Base-by-base conservation (phyloP, 2,888 invertebrate genomes). In the Hypomecis atomaria region DNA sequence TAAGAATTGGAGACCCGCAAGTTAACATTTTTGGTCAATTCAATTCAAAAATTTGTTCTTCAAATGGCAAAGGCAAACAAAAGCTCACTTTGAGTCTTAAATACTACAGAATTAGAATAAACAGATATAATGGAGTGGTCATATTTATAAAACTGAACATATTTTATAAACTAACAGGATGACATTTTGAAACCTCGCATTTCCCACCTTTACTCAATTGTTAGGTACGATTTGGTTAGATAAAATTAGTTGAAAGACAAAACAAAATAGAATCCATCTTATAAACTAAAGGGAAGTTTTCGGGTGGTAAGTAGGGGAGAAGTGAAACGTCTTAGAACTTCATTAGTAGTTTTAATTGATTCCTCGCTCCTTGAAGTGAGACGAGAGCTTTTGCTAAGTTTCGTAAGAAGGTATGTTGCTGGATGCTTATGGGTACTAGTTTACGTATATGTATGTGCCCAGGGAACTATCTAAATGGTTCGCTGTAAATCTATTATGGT, bases 321-420 rank as follows among this genome's bases (percentile, higher is more conserved):
- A 78, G 79, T 78, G 78, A 82, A 82, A 84, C 78, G 82, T 83
- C 85, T 87, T 83, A 81, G 76, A 86, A 85, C 78, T 86, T 83
- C 81, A 83, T 83, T 83, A 83, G 81, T 86, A 87, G 88, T 88
- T 89, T 87, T 89, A 88, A 89, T 89, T 88, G 86, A 80, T 84
- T 84, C 78, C 66, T 76, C 81, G 81, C 83, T 83, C 74, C 82
- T 82, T 82, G 81, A 81, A 85, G 81, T 81, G 73, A 82, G 79
- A 81, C 79, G 71, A 71, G 70, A 73, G 78, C 78, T 78, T 81
- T 72, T 73, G 78, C 67, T 73, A 78, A 82, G 80, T 82, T 83
- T 71, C 62, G 65, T 62, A 70, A 67, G 65, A 70, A 74, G 62
- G 59, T 69, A 69, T 67, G 49, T 71, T 64, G 38, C 42, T 34